phyloP scores from a whole-genome alignment of 2,888 invertebrate species.

The Caenorhabditis panamensis region DNA sequence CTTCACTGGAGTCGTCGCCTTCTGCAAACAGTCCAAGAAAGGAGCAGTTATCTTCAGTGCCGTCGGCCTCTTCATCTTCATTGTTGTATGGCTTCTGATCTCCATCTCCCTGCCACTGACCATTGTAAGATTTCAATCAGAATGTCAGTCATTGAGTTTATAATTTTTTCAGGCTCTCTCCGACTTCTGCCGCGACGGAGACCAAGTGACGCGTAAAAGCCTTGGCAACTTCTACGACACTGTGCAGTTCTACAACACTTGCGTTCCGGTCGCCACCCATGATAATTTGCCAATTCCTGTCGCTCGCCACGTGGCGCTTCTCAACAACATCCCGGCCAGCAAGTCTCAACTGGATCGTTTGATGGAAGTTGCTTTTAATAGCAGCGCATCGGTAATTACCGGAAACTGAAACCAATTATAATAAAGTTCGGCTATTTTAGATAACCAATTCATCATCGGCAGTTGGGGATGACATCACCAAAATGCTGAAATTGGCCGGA shows the following conservation, averaged over 20 bases:
- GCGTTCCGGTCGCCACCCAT: constrained; percentile 65
- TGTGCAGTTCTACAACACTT: constrained; percentile 73
- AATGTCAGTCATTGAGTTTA: neutral
- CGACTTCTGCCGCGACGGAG: constrained; percentile 75
- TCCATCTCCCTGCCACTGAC: constrained; percentile 74
- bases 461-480: constrained; percentile 71
- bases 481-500: constrained; percentile 73
- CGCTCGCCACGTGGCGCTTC: constrained; percentile 63
- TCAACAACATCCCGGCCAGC: constrained; percentile 65
- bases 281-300: constrained; percentile 66
- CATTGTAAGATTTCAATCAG: constrained; percentile 66
- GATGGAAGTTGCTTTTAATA: constrained; percentile 73
- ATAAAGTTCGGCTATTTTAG: constrained; percentile 53
- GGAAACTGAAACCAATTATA: constrained; percentile 11
- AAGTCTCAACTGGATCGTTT: constrained; percentile 74
- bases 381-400: constrained; percentile 65
- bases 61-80: constrained; percentile 79
- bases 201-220: constrained; percentile 68
- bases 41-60: constrained; percentile 79
- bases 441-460: constrained; percentile 70
- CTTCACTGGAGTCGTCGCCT: constrained; percentile 78
- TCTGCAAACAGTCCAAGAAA: constrained; percentile 78
- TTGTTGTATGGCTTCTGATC: constrained; percentile 76
- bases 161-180: constrained; percentile 66
- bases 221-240: constrained; percentile 71